A percentile compares a stretch with the other conserved stretches of the same genome.
Conservation (phyloP, 2,797 vertebrate genomes). For the Amblyraja radiata region DNA sequence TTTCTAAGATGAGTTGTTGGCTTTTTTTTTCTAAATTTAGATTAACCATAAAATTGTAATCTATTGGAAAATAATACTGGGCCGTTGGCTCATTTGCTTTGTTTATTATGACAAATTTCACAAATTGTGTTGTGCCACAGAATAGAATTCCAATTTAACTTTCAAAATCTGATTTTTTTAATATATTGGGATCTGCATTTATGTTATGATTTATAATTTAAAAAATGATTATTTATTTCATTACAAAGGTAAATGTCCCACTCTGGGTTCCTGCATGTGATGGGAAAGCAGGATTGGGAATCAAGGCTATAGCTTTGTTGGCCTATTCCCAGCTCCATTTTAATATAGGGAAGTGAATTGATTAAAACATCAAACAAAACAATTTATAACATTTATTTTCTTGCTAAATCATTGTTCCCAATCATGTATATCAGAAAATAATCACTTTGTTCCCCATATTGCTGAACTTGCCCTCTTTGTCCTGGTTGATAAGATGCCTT, state of each 20-base stretch:
- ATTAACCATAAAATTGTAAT: background rate
- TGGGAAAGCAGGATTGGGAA: background rate
- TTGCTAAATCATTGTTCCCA: background rate
- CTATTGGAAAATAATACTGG: slow-evolving; percentile 5
- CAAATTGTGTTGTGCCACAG: background rate
- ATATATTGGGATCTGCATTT: background rate
- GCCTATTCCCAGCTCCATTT: too few relatives aligned
- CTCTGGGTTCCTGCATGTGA: background rate
- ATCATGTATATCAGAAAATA: background rate
- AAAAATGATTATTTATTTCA: background rate
- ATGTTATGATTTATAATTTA: background rate
- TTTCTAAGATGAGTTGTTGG: background rate
- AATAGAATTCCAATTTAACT: background rate
- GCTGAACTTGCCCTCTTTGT: background rate
- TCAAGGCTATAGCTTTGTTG: too few relatives aligned
- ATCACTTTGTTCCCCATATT: background rate
- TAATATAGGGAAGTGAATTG: background rate
- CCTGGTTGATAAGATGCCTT: background rate
- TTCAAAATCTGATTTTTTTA: background rate
- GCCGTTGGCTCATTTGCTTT: background rate
- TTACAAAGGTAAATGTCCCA: background rate
- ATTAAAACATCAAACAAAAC: background rate
- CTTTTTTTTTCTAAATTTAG: background rate
- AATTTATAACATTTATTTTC: background rate
- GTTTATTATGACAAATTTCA: background rate